Evolutionary conservation across 1,140 invertebrate genomes (phyloP).

Genomic region (Bombus balteatus): DNA sequence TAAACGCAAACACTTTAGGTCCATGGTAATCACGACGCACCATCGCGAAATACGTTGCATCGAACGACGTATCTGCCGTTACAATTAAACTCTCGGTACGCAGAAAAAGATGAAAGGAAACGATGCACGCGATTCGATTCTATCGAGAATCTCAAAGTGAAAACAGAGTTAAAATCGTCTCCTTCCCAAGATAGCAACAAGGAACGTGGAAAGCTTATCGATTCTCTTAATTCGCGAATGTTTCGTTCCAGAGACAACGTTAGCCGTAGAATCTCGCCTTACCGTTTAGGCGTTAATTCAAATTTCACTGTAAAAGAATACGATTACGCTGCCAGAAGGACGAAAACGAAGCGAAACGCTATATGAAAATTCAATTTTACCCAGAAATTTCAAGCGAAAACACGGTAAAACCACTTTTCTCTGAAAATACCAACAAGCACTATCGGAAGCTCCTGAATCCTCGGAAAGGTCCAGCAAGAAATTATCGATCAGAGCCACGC

Average conservation of each 20-base stretch:
- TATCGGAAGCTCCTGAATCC: neutral
- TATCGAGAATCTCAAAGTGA: too few relatives aligned
- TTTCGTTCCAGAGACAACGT: too few relatives aligned
- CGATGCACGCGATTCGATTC: too few relatives aligned
- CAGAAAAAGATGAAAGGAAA: too few relatives aligned
- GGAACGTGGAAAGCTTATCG: too few relatives aligned
- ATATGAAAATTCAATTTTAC: neutral
- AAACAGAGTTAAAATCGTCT: too few relatives aligned
- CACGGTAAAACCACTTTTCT: neutral
- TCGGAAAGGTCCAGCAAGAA: neutral
- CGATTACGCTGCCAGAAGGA: too few relatives aligned
- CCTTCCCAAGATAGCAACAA: too few relatives aligned
- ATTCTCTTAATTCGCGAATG: too few relatives aligned
- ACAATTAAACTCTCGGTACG: too few relatives aligned
- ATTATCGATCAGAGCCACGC: conserved; percentile 24
- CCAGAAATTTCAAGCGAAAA: neutral
- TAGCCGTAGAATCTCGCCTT: too few relatives aligned
- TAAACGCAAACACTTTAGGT: neutral
- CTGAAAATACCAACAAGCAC: neutral
- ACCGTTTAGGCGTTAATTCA: neutral
- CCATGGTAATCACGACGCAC: neutral
- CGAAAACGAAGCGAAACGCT: neutral
- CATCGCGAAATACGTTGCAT: neutral
- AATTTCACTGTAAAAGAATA: neutral
- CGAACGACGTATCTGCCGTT: neutral